Percentiles rank a stretch among this genome's conserved stretches.
phyloP scores from a whole-genome alignment of 2,797 vertebrate species.

The Onychomys torridus region DNA sequence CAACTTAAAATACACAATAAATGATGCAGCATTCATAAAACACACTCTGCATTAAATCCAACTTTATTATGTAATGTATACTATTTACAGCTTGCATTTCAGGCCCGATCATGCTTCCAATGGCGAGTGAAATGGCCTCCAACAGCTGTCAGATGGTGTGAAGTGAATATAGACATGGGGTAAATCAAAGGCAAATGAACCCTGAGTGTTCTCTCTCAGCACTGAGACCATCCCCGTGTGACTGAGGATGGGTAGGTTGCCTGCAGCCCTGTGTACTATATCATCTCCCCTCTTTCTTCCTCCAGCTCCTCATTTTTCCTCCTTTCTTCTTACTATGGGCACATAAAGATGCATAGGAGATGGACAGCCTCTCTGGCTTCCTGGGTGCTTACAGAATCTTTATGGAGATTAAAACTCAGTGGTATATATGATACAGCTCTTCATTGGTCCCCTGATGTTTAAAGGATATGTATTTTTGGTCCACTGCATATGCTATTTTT shows the following conservation, averaged over 20 bases:
- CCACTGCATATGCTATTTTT: background rate
- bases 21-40: slow-evolving; percentile 86
- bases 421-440: background rate
- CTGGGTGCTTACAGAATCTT: background rate
- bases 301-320: background rate
- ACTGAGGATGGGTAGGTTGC: background rate
- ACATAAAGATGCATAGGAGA: background rate
- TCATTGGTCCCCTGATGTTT: background rate
- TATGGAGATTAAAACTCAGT: background rate
- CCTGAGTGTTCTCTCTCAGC: slow-evolving; percentile 26
- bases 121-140: slow-evolving; percentile 82
- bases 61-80: slow-evolving; percentile 78
- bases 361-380: background rate
- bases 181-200: slow-evolving; percentile 78
- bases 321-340: background rate
- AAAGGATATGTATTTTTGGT: background rate
- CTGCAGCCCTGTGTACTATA: background rate
- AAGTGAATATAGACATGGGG: slow-evolving; percentile 79
- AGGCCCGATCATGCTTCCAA: slow-evolving; percentile 81
- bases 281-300: background rate
- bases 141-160: slow-evolving; percentile 85
- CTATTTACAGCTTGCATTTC: slow-evolving; percentile 83
- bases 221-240: background rate
- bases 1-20: slow-evolving; percentile 85
- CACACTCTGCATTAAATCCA: slow-evolving; percentile 82